A percentile compares a stretch with the other conserved stretches of the same genome.
Evolutionary conservation across 2,888 invertebrate species (phyloP).

Genomic region (Macaria notata): DNA sequence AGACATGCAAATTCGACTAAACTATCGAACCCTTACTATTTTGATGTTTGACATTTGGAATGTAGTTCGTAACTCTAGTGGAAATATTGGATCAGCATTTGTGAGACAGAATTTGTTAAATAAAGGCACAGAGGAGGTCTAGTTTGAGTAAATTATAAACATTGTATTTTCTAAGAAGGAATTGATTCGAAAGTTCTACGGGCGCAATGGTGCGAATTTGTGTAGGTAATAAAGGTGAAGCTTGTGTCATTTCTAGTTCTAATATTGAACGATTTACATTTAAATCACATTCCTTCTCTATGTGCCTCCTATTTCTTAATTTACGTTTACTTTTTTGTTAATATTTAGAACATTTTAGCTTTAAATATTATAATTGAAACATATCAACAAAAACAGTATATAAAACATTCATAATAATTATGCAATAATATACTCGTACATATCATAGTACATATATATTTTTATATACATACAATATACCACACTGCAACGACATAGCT

Average conservation of each 20-base stretch:
- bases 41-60: conserved; percentile 24
- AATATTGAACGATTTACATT: no score
- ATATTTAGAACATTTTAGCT: no score
- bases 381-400: no score
- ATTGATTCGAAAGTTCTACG: conserved; percentile 27
- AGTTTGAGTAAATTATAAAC: neutral
- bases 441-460: no score
- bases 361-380: no score
- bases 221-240: conserved; percentile 75
- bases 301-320: no score
- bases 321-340: no score
- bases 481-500: conserved; percentile 13
- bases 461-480: conserved; percentile 8
- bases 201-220: conserved; percentile 71
- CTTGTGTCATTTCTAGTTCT: conserved; percentile 14
- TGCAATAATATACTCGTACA: no score
- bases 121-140: neutral
- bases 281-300: no score
- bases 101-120: neutral
- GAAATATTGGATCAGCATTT: conserved; percentile 4
- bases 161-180: neutral
- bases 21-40: conserved; percentile 29
- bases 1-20: conserved; percentile 56
- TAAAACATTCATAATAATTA: no score
- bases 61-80: conserved; percentile 21